These are phyloP conservation scores for Miniopterus natalensis DNA, from an alignment of 2,113 vertebrate species.

Conservation along the genomic window DNA sequence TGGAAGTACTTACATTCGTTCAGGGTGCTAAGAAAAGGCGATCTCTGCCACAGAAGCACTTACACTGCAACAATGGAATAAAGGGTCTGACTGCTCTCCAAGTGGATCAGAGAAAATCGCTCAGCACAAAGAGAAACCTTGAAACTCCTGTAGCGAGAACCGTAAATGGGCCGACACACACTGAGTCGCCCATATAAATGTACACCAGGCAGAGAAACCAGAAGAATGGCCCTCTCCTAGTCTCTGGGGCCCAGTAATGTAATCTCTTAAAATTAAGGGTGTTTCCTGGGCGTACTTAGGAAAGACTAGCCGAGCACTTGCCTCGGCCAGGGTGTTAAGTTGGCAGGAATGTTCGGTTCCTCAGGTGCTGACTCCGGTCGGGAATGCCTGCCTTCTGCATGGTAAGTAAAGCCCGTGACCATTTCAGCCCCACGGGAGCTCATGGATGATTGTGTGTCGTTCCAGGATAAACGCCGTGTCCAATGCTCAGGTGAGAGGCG, in stretches of 20 bases:
- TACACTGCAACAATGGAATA: neutral
- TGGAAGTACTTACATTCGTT: neutral
- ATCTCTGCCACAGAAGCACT: neutral
- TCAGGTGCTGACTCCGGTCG: neutral
- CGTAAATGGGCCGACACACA: neutral
- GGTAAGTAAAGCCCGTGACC: neutral
- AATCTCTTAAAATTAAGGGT: neutral
- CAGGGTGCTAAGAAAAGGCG: neutral
- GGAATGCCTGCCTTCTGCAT: neutral
- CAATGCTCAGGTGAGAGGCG: slow-evolving; percentile 95
- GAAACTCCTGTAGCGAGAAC: neutral
- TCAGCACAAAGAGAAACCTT: neutral
- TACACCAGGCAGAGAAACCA: neutral
- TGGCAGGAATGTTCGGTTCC: neutral
- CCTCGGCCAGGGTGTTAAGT: neutral
- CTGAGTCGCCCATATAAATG: neutral
- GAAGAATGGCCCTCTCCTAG: neutral
- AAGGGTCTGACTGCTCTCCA: neutral
- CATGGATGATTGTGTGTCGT: slow-evolving; percentile 15
- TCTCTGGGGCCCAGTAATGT: neutral
- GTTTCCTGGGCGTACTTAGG: neutral
- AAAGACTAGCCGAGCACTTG: neutral
- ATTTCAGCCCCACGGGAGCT: neutral
- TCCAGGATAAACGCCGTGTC: slow-evolving; percentile 96
- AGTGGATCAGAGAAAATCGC: neutral